Conservation (phyloP, 2,888 invertebrate genomes). For the Mesoligia furuncula region DNA sequence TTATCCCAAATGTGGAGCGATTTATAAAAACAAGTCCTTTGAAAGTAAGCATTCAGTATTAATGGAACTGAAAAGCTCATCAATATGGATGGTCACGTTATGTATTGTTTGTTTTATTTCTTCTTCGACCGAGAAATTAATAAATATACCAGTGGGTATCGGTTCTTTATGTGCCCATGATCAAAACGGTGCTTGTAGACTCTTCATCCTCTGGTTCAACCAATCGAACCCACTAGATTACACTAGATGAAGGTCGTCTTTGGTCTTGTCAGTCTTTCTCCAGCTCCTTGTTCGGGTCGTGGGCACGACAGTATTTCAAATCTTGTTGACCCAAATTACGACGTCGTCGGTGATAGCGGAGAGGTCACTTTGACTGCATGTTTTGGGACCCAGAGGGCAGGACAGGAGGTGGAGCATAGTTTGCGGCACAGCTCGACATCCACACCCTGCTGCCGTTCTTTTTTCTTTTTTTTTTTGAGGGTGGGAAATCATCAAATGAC, state of each 20-base stretch:
- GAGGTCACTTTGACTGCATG: too few relatives aligned
- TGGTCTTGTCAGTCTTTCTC: neutral
- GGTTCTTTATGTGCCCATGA: neutral
- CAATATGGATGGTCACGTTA: conserved; percentile 13
- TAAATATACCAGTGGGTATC: neutral
- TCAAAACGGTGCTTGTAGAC: neutral
- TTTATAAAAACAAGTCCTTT: conserved; percentile 10
- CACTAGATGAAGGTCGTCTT: neutral
- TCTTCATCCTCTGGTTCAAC: neutral
- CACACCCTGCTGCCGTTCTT: neutral
- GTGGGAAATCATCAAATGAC: too few relatives aligned
- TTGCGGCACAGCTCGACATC: too few relatives aligned
- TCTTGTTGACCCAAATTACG: too few relatives aligned
- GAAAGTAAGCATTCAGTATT: conserved; percentile 7
- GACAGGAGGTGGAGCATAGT: too few relatives aligned
- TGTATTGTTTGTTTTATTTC: neutral
- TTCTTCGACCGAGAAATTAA: neutral
- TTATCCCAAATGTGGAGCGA: neutral
- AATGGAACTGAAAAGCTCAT: conserved; percentile 17
- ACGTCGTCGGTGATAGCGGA: too few relatives aligned
- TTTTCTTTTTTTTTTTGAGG: too few relatives aligned
- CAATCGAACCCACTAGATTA: neutral
- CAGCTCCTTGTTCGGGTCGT: neutral
- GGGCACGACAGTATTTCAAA: too few relatives aligned
- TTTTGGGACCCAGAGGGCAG: too few relatives aligned